These are phyloP conservation scores for Mya arenaria DNA, from an alignment of 1,140 invertebrate genomes.

Conservation along the genomic window DNA sequence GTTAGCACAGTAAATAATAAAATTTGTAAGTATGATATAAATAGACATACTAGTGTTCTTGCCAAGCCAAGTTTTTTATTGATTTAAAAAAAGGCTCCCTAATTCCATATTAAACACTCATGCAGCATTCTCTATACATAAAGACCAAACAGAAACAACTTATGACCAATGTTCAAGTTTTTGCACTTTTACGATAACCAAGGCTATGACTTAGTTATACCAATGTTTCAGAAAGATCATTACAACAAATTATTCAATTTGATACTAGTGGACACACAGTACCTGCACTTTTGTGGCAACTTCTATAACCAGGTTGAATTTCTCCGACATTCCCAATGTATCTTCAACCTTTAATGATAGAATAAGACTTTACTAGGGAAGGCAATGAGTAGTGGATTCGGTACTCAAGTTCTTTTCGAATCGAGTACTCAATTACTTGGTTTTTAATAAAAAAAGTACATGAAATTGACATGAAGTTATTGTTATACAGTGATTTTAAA, in stretches of 20 bases:
- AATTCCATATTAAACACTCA: background rate
- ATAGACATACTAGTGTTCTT: background rate
- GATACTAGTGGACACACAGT: background rate
- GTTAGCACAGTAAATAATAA: background rate
- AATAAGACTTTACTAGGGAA: no score
- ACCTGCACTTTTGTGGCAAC: conserved; percentile 49
- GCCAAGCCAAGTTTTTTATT: no score
- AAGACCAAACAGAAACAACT: background rate
- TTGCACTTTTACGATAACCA: background rate
- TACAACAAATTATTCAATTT: background rate
- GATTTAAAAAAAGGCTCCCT: background rate
- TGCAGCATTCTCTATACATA: background rate
- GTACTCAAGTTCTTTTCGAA: no score
- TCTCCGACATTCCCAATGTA: conserved; percentile 35
- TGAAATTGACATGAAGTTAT: no score
- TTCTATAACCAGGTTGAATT: conserved; percentile 33
- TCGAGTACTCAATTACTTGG: no score
- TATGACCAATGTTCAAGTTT: background rate
- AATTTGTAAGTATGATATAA: background rate
- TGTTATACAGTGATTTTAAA: no score
- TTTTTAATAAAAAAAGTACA: no score
- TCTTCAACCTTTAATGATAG: conserved; percentile 3
- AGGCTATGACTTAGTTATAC: background rate
- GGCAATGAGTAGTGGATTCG: no score
- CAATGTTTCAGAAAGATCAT: background rate